Percentiles rank a stretch among this genome's conserved stretches.
Conservation (phyloP, 2,797 vertebrate species). For the Alca torda region DNA sequence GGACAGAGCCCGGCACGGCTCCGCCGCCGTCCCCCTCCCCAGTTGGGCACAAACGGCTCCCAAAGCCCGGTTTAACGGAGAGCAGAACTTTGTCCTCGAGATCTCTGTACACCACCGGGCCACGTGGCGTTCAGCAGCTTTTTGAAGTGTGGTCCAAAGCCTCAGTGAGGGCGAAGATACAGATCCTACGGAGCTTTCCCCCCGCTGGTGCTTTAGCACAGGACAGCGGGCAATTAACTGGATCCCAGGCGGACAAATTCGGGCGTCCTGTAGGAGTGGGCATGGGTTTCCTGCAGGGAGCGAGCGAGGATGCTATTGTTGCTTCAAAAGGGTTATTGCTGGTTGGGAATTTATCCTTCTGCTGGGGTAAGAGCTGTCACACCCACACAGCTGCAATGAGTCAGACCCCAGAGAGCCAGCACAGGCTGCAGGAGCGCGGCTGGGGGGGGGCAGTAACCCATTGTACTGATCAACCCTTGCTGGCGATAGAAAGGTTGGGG, state of each 20-base stretch:
- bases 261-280: not conserved
- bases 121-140: accelerated
- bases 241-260: not conserved
- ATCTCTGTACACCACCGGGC: accelerated
- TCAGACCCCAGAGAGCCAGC: conserved; percentile 61
- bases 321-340: not conserved
- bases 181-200: not conserved
- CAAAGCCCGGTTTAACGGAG: not conserved
- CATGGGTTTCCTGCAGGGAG: accelerated
- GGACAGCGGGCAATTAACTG: not conserved
- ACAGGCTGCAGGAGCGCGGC: conserved; percentile 41
- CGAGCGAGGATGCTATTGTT: not conserved
- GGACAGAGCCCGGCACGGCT: accelerated
- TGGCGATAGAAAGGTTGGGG: not conserved
- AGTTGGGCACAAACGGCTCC: accelerated
- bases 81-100: not conserved
- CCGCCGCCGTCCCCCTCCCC: not conserved
- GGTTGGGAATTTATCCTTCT: conserved; percentile 46
- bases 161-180: not conserved
- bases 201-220: not conserved
- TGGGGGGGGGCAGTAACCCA: not conserved
- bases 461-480: not conserved
- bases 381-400: conserved; percentile 69
- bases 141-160: not conserved
- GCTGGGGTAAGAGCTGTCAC: conserved; percentile 75